phyloP scores from a whole-genome alignment of 23 tunicate species.

The Diplosoma virens region DNA sequence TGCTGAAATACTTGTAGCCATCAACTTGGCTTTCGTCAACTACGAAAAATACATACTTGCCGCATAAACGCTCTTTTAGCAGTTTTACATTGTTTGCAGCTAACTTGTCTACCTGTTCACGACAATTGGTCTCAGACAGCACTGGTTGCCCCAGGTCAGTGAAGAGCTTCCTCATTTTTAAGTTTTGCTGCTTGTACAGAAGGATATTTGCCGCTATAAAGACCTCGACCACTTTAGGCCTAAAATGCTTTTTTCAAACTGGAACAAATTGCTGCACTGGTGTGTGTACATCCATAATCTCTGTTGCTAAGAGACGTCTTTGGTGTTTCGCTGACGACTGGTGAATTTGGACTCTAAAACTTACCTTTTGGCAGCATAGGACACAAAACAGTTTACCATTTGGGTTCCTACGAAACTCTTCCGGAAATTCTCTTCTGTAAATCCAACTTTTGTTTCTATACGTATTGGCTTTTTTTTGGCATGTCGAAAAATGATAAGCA shows the following conservation, averaged over 20 bases:
- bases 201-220: too few relatives aligned
- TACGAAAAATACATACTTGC: neutral
- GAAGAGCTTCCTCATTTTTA: too few relatives aligned
- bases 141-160: neutral
- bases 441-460: too few relatives aligned
- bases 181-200: too few relatives aligned
- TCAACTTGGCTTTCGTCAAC: neutral
- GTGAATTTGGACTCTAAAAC: neutral
- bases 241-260: neutral
- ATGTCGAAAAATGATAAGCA: too few relatives aligned
- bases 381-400: too few relatives aligned
- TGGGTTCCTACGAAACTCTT: neutral
- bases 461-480: too few relatives aligned
- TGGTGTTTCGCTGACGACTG: neutral
- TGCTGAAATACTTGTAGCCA: neutral
- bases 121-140: too few relatives aligned
- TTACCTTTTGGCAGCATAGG: neutral
- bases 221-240: too few relatives aligned
- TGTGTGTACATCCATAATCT: neutral
- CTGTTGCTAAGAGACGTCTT: neutral
- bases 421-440: neutral
- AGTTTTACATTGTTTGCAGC: too few relatives aligned
- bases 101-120: too few relatives aligned
- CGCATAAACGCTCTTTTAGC: neutral
- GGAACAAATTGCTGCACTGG: neutral